A percentile compares a stretch with the other conserved stretches of the same genome.
Evolutionary conservation across 2,113 vertebrate genomes (phyloP).

Genomic region (Ophthalmolycus amberensis): DNA sequence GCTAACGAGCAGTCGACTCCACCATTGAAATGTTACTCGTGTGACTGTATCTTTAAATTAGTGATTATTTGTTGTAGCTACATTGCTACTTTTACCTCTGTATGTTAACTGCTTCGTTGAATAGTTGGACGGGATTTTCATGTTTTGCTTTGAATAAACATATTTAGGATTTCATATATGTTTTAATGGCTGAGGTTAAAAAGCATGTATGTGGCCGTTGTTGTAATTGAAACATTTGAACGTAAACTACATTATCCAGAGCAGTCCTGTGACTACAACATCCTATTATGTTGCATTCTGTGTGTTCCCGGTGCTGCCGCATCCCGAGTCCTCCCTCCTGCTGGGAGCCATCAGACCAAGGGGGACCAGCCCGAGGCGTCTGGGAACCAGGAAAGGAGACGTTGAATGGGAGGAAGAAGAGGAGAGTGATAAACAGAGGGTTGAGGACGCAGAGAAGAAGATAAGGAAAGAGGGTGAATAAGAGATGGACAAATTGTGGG

Average conservation of each 20-base stretch:
- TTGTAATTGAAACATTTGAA: constrained; percentile 13
- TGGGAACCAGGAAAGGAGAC: constrained; percentile 25
- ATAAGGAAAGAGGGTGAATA: neutral
- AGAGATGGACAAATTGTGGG: neutral
- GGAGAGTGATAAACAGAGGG: constrained; percentile 5
- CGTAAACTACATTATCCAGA: constrained; percentile 15
- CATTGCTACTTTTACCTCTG: neutral
- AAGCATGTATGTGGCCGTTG: neutral
- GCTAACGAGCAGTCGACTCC: neutral
- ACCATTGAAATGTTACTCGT: neutral
- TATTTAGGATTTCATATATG: neutral
- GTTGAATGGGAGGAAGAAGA: constrained; percentile 33
- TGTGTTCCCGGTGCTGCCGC: constrained; percentile 28
- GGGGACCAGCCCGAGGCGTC: constrained; percentile 58
- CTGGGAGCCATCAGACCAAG: constrained; percentile 71
- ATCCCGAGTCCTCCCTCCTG: constrained; percentile 57
- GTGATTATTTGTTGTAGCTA: neutral
- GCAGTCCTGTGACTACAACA: constrained; percentile 53
- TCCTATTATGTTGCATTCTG: constrained; percentile 44
- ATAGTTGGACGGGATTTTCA: neutral
- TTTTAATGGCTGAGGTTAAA: neutral
- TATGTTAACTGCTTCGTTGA: neutral
- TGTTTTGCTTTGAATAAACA: neutral
- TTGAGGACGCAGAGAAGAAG: constrained; percentile 4
- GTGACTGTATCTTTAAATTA: neutral